phyloP scores from a whole-genome alignment of 2,797 vertebrate species.

The Hipposideros larvatus region DNA sequence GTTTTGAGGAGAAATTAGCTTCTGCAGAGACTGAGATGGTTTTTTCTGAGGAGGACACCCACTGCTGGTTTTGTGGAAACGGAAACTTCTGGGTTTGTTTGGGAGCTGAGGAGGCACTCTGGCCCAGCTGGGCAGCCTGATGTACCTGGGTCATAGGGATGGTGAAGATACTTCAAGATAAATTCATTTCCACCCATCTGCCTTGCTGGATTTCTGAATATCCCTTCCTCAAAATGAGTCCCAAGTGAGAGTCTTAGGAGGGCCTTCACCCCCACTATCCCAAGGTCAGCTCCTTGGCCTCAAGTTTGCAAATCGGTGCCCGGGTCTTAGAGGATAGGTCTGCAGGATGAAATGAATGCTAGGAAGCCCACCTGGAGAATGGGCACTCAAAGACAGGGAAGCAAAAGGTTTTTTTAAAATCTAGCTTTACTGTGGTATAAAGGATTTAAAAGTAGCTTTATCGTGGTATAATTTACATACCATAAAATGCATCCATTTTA shows the following conservation, averaged over 20 bases:
- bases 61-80: not conserved
- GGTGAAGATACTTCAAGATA: not conserved
- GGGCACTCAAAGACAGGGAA: not conserved
- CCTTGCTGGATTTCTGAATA: not conserved
- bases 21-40: not conserved
- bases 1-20: not conserved
- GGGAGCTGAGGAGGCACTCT: not conserved
- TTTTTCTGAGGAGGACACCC: not conserved
- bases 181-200: not conserved
- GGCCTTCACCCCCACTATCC: not conserved
- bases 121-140: not conserved
- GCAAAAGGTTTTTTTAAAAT: not conserved
- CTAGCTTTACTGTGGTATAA: not conserved
- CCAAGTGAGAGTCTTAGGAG: not conserved
- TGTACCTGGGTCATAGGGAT: not conserved
- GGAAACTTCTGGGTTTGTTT: not conserved
- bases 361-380: not conserved
- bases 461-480: not conserved
- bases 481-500: not conserved
- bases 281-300: not conserved
- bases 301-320: not conserved
- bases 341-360: not conserved
- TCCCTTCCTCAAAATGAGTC: not conserved
- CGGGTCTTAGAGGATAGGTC: not conserved
- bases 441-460: not conserved